Evolutionary conservation across 2,113 vertebrate genomes (phyloP).

Genomic region (Myiopsitta monachus): DNA sequence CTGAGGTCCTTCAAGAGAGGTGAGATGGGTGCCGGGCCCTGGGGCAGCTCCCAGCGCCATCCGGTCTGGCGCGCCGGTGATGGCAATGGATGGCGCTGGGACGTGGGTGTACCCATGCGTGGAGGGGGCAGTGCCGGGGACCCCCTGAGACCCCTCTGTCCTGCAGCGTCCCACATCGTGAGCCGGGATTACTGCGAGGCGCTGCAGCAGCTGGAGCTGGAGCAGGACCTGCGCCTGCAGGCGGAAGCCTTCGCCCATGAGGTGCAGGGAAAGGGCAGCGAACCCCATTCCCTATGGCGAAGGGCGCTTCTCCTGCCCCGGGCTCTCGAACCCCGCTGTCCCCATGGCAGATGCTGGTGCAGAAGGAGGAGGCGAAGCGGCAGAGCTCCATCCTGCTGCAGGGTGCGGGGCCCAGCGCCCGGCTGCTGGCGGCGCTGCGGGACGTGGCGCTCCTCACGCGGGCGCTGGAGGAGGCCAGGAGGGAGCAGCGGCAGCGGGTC

Average conservation of each 20-base stretch:
- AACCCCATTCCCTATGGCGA: no score
- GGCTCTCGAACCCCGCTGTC: no score
- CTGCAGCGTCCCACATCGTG: constrained; percentile 76
- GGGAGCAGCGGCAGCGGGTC: no score
- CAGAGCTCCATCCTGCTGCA: no score
- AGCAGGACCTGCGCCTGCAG: constrained; percentile 76
- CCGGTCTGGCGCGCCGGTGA: not conserved
- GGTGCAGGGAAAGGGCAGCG: constrained; percentile 40
- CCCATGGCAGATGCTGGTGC: no score
- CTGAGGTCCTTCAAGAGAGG: constrained; percentile 79
- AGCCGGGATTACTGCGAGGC: constrained; percentile 77
- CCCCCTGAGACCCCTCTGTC: no score
- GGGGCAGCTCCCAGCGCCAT: not conserved
- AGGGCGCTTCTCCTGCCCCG: no score
- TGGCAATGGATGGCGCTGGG: not conserved
- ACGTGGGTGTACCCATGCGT: rapidly evolving
- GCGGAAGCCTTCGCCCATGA: constrained; percentile 79
- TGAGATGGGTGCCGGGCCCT: not conserved
- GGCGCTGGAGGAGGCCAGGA: no score
- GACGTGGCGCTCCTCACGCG: no score
- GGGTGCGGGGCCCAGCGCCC: no score
- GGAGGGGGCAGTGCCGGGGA: not conserved
- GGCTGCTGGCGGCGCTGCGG: not conserved
- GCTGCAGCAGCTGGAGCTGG: constrained; percentile 76
- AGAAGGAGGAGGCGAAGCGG: no score